A percentile compares a stretch with the other conserved stretches of the same genome.
Evolutionary conservation across 2,113 vertebrate genomes (phyloP).

Genomic region (Callopanchax toddi): DNA sequence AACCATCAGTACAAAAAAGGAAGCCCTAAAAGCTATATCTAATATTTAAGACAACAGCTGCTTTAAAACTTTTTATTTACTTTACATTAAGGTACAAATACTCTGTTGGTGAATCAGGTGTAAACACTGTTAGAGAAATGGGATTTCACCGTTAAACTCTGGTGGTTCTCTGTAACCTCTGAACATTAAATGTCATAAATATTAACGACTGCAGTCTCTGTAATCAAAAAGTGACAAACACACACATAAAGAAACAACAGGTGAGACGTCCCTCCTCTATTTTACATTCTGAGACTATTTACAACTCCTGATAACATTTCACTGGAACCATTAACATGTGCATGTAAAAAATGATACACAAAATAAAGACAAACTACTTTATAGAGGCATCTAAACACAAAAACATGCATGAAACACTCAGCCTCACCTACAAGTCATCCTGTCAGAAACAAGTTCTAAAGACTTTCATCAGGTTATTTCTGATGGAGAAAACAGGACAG

Average conservation of each 20-base stretch:
- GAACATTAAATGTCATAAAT: too few relatives aligned
- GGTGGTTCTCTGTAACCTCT: not conserved
- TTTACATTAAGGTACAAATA: slow-evolving; percentile 28
- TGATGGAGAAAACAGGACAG: too few relatives aligned
- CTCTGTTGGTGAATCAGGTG: too few relatives aligned
- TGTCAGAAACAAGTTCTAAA: not conserved
- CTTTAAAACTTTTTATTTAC: too few relatives aligned
- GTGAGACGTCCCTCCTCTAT: slow-evolving; percentile 9
- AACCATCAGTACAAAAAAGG: too few relatives aligned
- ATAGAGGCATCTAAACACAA: too few relatives aligned
- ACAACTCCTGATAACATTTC: slow-evolving; percentile 5
- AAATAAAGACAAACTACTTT: not conserved
- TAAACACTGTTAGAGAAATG: not conserved
- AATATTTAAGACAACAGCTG: too few relatives aligned
- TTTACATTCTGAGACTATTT: slow-evolving; percentile 1
- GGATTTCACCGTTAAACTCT: not conserved
- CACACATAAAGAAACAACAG: not conserved
- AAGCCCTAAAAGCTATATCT: too few relatives aligned
- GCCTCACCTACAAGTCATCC: too few relatives aligned
- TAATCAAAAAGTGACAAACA: slow-evolving; percentile 10
- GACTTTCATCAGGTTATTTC: slow-evolving; percentile 8
- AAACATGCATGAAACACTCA: too few relatives aligned
- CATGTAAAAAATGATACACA: slow-evolving; percentile 2
- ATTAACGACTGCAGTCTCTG: too few relatives aligned
- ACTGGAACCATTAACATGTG: slow-evolving; percentile 7